phyloP scores from a whole-genome alignment of 1,140 invertebrate genomes.

The Drosophila leontia region DNA sequence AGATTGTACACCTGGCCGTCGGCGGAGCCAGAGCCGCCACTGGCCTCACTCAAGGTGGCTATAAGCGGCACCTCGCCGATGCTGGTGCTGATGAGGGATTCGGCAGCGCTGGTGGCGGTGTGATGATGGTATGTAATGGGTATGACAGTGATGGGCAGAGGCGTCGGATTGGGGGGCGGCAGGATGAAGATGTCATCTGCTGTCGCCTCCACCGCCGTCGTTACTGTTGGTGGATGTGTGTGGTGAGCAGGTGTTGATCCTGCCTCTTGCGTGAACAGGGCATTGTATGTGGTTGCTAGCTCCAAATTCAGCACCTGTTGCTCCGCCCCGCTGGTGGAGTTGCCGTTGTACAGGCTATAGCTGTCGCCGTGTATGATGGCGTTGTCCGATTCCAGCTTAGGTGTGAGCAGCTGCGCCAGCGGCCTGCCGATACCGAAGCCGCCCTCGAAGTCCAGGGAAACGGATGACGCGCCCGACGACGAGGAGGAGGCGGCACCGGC shows the following conservation, averaged over 20 bases:
- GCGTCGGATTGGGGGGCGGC: slow-evolving; percentile 23
- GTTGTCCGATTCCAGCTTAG: slow-evolving; percentile 42
- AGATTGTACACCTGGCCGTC: slow-evolving; percentile 60
- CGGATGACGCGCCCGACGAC: slow-evolving; percentile 22
- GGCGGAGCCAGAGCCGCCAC: background rate
- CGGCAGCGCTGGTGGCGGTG: slow-evolving; percentile 17
- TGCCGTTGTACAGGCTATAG: slow-evolving; percentile 54
- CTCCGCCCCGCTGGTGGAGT: slow-evolving; percentile 51
- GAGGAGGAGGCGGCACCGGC: slow-evolving; percentile 42
- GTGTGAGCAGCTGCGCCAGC: slow-evolving; percentile 48
- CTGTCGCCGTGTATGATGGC: slow-evolving; percentile 34
- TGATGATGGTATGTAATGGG: slow-evolving; percentile 45
- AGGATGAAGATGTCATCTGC: slow-evolving; percentile 29
- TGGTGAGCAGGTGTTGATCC: slow-evolving; percentile 30
- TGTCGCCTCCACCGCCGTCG: background rate
- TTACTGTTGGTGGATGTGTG: slow-evolving; percentile 9
- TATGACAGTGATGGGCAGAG: slow-evolving; percentile 56
- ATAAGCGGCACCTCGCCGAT: slow-evolving; percentile 37
- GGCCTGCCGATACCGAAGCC: slow-evolving; percentile 53
- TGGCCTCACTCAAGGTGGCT: slow-evolving; percentile 45
- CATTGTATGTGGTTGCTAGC: slow-evolving; percentile 50
- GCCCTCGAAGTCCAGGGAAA: slow-evolving; percentile 43
- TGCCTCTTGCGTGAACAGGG: slow-evolving; percentile 34
- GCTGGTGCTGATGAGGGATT: slow-evolving; percentile 16
- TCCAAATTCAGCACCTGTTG: slow-evolving; percentile 84